Evolutionary conservation across 1,140 invertebrate species (phyloP).

Genomic region (Leguminivora glycinivorella): DNA sequence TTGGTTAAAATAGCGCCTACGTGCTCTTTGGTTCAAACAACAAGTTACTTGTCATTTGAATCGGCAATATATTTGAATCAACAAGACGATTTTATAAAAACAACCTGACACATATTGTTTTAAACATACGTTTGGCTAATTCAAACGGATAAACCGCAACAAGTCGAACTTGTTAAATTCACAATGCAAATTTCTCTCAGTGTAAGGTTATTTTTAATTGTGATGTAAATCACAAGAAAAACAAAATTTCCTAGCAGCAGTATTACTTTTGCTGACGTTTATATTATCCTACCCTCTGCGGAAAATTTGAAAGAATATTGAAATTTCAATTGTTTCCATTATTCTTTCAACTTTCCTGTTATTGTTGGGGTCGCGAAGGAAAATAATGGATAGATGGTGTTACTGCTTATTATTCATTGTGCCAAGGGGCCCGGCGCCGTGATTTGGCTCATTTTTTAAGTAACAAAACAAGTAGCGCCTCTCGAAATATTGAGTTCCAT

Average conservation of each 20-base stretch:
- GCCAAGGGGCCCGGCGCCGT: constrained; percentile 49
- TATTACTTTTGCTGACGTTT: not conserved
- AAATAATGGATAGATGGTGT: constrained; percentile 69
- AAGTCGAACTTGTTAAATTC: too few species aligned
- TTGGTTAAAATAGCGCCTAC: too few species aligned
- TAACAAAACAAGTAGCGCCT: constrained; percentile 59
- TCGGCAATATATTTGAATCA: too few species aligned
- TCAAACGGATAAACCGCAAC: too few species aligned
- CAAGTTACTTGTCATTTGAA: too few species aligned
- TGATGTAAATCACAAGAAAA: not conserved
- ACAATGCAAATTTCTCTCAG: too few species aligned
- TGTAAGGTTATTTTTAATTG: not conserved
- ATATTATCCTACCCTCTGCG: constrained; percentile 1
- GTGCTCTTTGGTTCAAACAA: too few species aligned
- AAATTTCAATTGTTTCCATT: constrained; percentile 67
- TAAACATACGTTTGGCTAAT: too few species aligned
- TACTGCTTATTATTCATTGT: constrained; percentile 73
- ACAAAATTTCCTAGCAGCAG: not conserved
- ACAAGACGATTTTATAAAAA: too few species aligned
- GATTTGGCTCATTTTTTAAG: constrained; percentile 73
- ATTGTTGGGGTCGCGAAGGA: constrained; percentile 61
- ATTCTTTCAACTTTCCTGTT: constrained; percentile 54
- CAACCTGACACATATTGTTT: too few species aligned
- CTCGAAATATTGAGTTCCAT: constrained; percentile 42
- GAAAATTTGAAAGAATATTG: constrained; percentile 46